phyloP scores from a whole-genome alignment of 1,140 invertebrate genomes.

The Pseudoatta argentina region DNA sequence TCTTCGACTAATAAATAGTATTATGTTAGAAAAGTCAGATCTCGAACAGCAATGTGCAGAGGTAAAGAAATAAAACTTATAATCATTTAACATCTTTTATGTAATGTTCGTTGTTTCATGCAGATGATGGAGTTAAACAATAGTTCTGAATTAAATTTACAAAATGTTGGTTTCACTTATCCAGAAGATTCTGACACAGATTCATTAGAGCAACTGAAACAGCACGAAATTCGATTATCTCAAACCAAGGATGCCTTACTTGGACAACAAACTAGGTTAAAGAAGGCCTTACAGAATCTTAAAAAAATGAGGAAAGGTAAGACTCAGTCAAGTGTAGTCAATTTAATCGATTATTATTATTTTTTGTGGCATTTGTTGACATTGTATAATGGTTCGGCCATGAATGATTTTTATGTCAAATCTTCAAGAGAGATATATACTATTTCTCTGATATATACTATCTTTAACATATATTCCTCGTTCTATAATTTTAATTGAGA shows the following conservation, averaged over 20 bases:
- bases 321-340: background rate
- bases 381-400: no score
- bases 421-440: no score
- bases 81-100: background rate
- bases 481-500: no score
- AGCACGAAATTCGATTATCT: constrained; percentile 89
- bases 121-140: constrained; percentile 88
- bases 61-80: constrained; percentile 73
- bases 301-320: constrained; percentile 81
- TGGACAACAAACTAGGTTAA: constrained; percentile 89
- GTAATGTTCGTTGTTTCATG: constrained; percentile 52
- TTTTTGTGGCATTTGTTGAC: background rate
- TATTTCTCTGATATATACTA: no score
- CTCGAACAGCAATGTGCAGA: constrained; percentile 89
- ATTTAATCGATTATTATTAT: background rate
- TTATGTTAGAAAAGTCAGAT: constrained; percentile 89
- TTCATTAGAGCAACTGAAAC: constrained; percentile 89
- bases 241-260: constrained; percentile 88
- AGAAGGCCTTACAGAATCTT: constrained; percentile 84
- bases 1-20: constrained; percentile 90
- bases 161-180: constrained; percentile 90
- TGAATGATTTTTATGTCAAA: no score
- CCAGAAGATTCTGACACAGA: constrained; percentile 88
- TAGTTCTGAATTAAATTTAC: constrained; percentile 86
- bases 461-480: no score